Base-by-base conservation (phyloP, 2,113 vertebrate species). In the Lampris megalopsis region DNA sequence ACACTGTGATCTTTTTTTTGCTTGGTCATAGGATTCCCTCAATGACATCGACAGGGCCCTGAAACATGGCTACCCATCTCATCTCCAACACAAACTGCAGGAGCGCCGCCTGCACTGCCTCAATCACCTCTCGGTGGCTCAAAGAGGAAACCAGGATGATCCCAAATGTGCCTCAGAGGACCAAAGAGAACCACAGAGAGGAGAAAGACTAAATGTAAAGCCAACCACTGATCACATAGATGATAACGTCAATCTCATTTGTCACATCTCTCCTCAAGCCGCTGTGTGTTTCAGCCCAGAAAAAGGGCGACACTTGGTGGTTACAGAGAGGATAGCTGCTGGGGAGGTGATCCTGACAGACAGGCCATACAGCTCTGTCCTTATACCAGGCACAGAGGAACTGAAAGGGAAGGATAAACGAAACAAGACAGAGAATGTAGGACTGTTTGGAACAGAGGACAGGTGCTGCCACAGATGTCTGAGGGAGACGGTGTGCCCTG, bases 381-480 rank as follows among this genome's bases (percentile, higher is more conserved):
- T 98, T 7, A 94, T 94, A 57, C 95, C 96, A 0, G 94, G 91
- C 66, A 77, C 68, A 53, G 72, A 79, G 69, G 84, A n/a, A 5
- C 7, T 57, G 63, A 43, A 59, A 68, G 71, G 77, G 41, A 70
- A 47, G 3, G 52, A 53, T 57, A 61, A 24, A 61, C 2, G 3
- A 37, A 68, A 24, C 37, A 37, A 73, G 1, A 6, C 11, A 6
- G 56, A 43, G 63, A 36, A 63, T 38, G 45, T 37, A 13, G 56
- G 13, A 38, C 6, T 67, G 13, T 88, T 93, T 68, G 90, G 93
- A 65, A 92, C 58, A 0, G 91, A 95, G 57, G 94, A 95, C 50
- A 90, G 94, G 56, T 90, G 94, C 68, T 99, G 98, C 85, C 98
- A 99, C 89, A 86, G 45, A 69, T 99, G 97, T 72, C 86, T 99